Evolutionary conservation across 2,797 vertebrate species (phyloP).

Genomic region (Mormyrops attenuatus): DNA sequence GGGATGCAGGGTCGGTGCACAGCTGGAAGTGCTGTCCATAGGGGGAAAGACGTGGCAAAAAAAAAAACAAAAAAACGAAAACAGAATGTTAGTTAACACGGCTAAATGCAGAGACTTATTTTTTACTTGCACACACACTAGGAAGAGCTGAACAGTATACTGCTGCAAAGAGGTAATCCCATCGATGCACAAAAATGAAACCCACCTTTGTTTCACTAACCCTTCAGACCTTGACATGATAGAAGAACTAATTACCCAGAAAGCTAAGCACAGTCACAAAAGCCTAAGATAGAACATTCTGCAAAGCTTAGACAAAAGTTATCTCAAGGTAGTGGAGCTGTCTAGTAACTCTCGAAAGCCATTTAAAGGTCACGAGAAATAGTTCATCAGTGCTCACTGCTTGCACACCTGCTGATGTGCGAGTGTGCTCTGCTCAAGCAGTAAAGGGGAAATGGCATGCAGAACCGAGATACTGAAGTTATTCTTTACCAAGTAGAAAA

Average conservation of each 20-base stretch:
- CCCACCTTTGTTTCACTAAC: background rate
- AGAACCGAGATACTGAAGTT: background rate
- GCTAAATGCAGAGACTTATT: background rate
- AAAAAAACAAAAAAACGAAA: too few relatives aligned
- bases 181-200: background rate
- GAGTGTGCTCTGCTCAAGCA: background rate
- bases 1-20: background rate
- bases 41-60: background rate
- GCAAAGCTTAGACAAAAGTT: background rate
- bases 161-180: background rate
- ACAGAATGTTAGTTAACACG: too few relatives aligned
- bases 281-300: background rate
- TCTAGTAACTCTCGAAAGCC: background rate
- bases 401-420: background rate
- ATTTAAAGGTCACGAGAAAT: background rate
- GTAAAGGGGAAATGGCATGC: background rate
- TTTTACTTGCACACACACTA: background rate
- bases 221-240: background rate
- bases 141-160: background rate
- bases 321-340: background rate
- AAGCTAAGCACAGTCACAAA: background rate
- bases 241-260: background rate
- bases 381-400: background rate
- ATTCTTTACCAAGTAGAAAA: background rate
- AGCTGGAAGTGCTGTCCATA: background rate